Evolutionary conservation across 2,888 invertebrate genomes (phyloP), one percentile per base, ranked within the genome.

Genomic region (Callimorpha dominula): DNA sequence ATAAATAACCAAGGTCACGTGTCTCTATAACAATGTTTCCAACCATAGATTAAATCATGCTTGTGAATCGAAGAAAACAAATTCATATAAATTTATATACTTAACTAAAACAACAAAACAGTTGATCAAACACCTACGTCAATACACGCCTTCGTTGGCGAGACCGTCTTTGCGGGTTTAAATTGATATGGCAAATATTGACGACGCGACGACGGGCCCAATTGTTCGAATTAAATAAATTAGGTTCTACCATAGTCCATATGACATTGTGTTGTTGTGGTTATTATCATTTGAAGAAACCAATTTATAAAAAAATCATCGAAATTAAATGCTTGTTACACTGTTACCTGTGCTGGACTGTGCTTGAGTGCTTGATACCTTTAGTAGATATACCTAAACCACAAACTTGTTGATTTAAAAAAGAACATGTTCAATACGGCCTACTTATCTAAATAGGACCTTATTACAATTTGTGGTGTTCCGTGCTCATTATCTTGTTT

Each of bases 71-170:
- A 43, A 54, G n/a, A 20, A 42, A 67, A 43, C 8, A 43, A 67
- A 67, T n/a, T n/a, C 52, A n/a, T 57, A 20, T 31, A 31, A 60
- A 6, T 43, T 42, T 54, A 12, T 14, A 4, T 8, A 2, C 31
- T 31, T 31, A 60, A 17, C 14, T n/a, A n/a, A 20, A 60, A 68
- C 49, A 31, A 49, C 20, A 54, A 49, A 68, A 60, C 68, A 60
- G 20, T 46, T 68, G 68, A 57, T 68, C 60, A 68, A 60, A 68
- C 20, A 68, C 5, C 9, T 60, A 49, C 68, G 68, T 68, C 68
- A 68, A 49, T 49, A 54, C 17, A 54, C 54, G 20, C 42, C 43
- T 60, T 46, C 60, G 20, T 60, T 31, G 20, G 11, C 46, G 31
- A 49, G 20, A 54, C 14, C 20, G n/a, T n/a, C 11, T 15, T 31